These are phyloP conservation scores for Hydrotaea cyrtoneurina DNA, from an alignment of 2,888 invertebrate species.

Conservation along the genomic window DNA sequence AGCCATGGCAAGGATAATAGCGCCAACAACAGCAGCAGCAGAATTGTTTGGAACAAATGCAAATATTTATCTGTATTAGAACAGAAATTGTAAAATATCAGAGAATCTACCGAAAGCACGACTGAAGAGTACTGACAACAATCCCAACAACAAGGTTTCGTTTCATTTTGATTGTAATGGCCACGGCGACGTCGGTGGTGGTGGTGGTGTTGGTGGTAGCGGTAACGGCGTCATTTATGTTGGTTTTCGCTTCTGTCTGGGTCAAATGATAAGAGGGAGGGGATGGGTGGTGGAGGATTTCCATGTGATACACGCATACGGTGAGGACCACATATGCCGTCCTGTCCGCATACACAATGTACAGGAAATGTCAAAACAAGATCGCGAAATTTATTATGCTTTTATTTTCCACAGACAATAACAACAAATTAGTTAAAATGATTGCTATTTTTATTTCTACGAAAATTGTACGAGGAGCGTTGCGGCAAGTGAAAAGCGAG, in stretches of 20 bases:
- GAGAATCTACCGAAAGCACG: neutral
- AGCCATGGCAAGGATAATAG: neutral
- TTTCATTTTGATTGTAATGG: neutral
- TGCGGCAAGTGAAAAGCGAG: neutral
- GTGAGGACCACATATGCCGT: neutral
- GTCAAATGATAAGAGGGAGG: neutral
- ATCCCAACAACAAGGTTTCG: neutral
- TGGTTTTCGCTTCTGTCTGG: neutral
- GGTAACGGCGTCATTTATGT: neutral
- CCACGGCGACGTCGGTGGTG: too few species aligned
- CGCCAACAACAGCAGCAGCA: neutral
- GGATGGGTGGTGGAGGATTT: too few species aligned
- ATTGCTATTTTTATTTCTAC: neutral
- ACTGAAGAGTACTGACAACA: neutral
- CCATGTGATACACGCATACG: neutral
- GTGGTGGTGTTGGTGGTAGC: neutral
- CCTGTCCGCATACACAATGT: neutral
- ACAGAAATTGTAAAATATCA: conserved; percentile 4
- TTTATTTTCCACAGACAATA: conserved; percentile 25
- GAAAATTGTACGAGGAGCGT: neutral
- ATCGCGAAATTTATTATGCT: conserved; percentile 36
- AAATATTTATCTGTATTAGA: conserved; percentile 1
- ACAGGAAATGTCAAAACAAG: conserved; percentile 30
- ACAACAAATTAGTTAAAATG: conserved; percentile 22
- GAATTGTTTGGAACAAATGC: neutral